Conservation (phyloP, 2,113 vertebrate genomes). For the Melanostigma gelatinosum region DNA sequence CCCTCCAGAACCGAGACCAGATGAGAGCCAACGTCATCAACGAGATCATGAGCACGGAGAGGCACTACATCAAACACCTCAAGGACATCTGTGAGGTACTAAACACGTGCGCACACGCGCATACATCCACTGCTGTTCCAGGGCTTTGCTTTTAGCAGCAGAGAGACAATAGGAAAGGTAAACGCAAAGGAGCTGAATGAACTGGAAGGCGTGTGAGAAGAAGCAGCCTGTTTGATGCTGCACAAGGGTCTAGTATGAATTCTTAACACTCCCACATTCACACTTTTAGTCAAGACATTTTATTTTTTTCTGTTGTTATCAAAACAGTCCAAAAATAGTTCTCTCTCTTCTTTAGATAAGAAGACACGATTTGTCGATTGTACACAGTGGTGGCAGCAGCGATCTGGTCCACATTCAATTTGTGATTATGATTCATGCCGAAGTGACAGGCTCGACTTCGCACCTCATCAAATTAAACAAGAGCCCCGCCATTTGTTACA, state of each 20-base stretch:
- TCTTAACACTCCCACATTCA: constrained; percentile 65
- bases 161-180: constrained; percentile 3
- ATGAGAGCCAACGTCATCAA: constrained; percentile 99
- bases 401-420: constrained; percentile 24
- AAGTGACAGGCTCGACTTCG: constrained; percentile 36
- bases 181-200: constrained; percentile 15
- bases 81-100: constrained; percentile 98
- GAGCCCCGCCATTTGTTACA: constrained; percentile 3
- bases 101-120: constrained; percentile 19
- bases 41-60: constrained; percentile 99
- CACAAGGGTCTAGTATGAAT: constrained; percentile 22
- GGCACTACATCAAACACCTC: constrained; percentile 99
- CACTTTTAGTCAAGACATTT: constrained; percentile 34
- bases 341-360: constrained; percentile 14
- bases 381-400: constrained; percentile 19
- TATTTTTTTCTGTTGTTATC: constrained; percentile 25
- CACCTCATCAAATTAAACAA: constrained; percentile 48
- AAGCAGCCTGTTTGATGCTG: constrained; percentile 22
- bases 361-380: constrained; percentile 41
- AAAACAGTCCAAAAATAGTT: constrained; percentile 39
- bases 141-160: not conserved
- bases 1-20: constrained; percentile 97
- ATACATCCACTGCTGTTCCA: not conserved
- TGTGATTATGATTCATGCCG: constrained; percentile 50
- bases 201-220: not conserved